These are phyloP conservation scores for Plestiodon gilberti DNA, from an alignment of 2,113 vertebrate genomes.

Conservation along the genomic window DNA sequence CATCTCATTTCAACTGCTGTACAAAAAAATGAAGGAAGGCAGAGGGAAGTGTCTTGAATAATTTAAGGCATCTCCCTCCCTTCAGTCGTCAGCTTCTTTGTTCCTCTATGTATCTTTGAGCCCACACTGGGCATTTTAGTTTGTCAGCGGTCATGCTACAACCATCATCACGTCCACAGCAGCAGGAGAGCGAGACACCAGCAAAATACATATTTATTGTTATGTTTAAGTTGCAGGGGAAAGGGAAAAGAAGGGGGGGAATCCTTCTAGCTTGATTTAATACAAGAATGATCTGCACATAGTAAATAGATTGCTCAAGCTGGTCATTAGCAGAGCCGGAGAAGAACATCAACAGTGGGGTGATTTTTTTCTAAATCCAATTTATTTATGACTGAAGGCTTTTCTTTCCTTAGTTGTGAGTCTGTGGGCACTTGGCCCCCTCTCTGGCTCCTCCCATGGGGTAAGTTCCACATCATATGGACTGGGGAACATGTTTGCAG, in stretches of 20 bases:
- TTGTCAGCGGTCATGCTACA: constrained; percentile 42
- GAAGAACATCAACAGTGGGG: constrained; percentile 12
- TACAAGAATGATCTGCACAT: constrained; percentile 19
- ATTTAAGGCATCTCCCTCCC: constrained; percentile 56
- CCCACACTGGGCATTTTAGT: constrained; percentile 55
- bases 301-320: constrained; percentile 1
- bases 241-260: neutral
- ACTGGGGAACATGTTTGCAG: no score
- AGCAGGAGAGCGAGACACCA: constrained; percentile 31
- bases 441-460: no score
- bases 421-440: neutral
- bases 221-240: constrained; percentile 30
- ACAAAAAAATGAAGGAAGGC: constrained; percentile 37
- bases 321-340: neutral
- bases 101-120: constrained; percentile 55
- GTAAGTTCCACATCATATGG: no score
- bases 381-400: neutral
- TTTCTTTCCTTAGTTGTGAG: neutral
- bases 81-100: constrained; percentile 60
- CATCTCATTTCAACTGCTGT: constrained; percentile 45
- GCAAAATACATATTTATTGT: constrained; percentile 46
- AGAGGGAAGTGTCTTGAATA: constrained; percentile 62
- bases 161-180: constrained; percentile 39
- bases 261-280: constrained; percentile 25
- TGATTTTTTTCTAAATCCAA: neutral